Evolutionary conservation across 2,113 vertebrate species (phyloP), one percentile per base, ranked within the genome.

Genomic region (Leptocoma aspasia): DNA sequence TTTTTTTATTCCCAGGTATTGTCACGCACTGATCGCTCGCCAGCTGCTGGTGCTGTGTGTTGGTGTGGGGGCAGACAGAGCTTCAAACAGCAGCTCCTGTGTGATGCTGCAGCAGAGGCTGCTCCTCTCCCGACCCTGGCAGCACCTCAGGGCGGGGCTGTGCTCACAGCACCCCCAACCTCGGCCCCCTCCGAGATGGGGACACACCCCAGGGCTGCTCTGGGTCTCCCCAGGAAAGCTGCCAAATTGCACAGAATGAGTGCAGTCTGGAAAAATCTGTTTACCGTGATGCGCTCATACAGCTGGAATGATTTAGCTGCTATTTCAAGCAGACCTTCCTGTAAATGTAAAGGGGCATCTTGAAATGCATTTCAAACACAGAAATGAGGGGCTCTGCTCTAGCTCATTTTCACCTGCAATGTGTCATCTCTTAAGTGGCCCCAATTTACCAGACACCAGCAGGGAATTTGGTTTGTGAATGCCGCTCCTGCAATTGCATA

Each of bases 71-170:
- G 13, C 60, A 65, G 64, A 20, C 11, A 61, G 76, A 42, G 26
- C 45, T 47, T 10, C 28, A 28, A 56, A 33, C 3, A 12, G 63
- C 37, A 73, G 17, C 20, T 53, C 26, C 71, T n/a, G 33, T 0
- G 0, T 7, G 44, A 77, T 41, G 45, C 78, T 83, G 22, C 41
- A 8, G 21, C 16, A 23, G 39, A 45, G 15, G 39, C 68, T 79
- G 59, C 45, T 53, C 12, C 69, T 31, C 9, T 44, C 14, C 24
- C 0, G 1, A 16, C 33, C 71, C 26, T 1, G 31, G 31, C 73
- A 73, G 59, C 5, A 3, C 20, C 0, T 0, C 1, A 1, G 26
- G 14, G 39, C 5, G 12, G 28, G 33, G 37, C n/a, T 75, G 41
- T 37, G 30, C 30, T 68, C 27, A 31, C 47, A 56, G 10, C 33